phyloP scores from a whole-genome alignment of 2,888 invertebrate genomes.

The Choristoneura rosaceana region DNA sequence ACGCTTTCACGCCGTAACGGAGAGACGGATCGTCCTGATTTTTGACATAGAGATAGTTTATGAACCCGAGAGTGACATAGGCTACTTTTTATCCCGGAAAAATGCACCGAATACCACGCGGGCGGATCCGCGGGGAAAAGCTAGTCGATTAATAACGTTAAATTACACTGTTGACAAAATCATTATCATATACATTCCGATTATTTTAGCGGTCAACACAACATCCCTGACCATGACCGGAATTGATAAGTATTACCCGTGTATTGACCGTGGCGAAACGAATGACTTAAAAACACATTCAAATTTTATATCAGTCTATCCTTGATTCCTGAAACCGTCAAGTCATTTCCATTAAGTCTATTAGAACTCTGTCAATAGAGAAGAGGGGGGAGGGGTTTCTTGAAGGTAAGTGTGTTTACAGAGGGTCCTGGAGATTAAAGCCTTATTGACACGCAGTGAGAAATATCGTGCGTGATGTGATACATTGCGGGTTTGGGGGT shows the following conservation, averaged over 20 bases:
- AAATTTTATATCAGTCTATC: neutral
- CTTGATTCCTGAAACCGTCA: constrained; percentile 2
- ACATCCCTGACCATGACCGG: constrained; percentile 10
- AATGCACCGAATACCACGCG: no score
- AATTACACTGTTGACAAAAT: neutral
- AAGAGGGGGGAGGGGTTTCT: constrained; percentile 10
- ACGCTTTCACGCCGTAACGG: no score
- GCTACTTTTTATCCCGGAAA: no score
- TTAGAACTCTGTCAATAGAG: constrained; percentile 29
- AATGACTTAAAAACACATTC: constrained; percentile 1
- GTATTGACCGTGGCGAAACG: neutral
- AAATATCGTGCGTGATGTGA: neutral
- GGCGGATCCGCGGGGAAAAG: no score
- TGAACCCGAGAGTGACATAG: no score
- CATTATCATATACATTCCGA: neutral
- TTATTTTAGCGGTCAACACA: neutral
- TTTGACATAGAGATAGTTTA: no score
- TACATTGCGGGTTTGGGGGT: neutral
- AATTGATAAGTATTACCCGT: neutral
- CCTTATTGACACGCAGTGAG: neutral
- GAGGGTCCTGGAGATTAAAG: constrained; percentile 14
- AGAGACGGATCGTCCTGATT: no score
- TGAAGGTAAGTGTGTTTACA: constrained; percentile 33
- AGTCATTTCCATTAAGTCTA: constrained; percentile 23
- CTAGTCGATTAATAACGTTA: no score